Evolutionary conservation across 2,113 vertebrate genomes (phyloP).

Genomic region (Motacilla tschutschensis): DNA sequence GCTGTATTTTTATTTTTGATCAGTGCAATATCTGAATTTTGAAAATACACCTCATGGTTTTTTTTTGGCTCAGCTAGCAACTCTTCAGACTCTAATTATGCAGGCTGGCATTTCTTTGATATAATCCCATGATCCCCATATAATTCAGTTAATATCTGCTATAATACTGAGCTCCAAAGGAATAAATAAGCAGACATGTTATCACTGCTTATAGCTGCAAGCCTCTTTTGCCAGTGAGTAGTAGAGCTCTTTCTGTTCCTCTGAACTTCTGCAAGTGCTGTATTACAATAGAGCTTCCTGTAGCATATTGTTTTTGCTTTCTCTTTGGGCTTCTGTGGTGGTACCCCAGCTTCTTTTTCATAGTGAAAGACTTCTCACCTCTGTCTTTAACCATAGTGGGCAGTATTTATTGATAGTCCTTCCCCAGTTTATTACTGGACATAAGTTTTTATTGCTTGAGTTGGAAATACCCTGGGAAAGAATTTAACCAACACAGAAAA

Average conservation of each 20-base stretch:
- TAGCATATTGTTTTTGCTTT: neutral
- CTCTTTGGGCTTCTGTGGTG: neutral
- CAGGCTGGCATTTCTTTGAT: neutral
- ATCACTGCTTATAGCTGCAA: neutral
- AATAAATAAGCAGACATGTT: neutral
- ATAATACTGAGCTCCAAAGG: neutral
- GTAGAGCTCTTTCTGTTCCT: neutral
- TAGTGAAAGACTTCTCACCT: neutral
- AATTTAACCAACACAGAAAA: neutral
- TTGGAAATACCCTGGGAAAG: neutral
- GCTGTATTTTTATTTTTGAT: neutral
- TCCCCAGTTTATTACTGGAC: neutral
- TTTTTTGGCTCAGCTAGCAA: neutral
- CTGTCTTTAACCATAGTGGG: neutral
- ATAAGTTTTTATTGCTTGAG: neutral
- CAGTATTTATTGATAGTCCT: neutral
- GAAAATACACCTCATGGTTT: neutral
- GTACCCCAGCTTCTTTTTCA: neutral
- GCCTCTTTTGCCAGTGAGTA: neutral
- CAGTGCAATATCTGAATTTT: neutral
- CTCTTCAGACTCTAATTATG: neutral
- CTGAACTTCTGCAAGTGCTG: neutral
- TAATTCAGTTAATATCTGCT: neutral
- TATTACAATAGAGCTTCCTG: neutral
- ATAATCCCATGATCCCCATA: neutral